phyloP scores from a whole-genome alignment of 1,140 invertebrate species.

The Drosophila kanapiae region DNA sequence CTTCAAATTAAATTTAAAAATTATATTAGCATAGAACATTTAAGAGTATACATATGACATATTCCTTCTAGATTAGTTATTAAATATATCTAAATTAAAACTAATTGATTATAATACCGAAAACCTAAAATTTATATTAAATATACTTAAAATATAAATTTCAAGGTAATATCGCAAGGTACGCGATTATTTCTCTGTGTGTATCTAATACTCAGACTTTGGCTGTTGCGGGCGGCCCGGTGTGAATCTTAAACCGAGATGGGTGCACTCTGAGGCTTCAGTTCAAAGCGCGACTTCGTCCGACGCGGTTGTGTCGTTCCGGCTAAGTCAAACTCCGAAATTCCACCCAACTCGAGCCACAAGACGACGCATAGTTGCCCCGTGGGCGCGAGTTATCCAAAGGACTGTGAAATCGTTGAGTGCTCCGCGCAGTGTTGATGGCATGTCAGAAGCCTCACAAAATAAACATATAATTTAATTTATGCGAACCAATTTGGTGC shows the following conservation, averaged over 20 bases:
- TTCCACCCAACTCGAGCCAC: conserved; percentile 1
- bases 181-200: conserved; percentile 19
- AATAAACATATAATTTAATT: conserved; percentile 41
- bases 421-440: conserved; percentile 44
- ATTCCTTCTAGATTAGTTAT: not conserved
- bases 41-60: too few relatives aligned
- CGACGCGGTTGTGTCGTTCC: conserved; percentile 62
- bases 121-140: not conserved
- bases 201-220: conserved; percentile 22
- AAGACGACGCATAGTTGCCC: not conserved
- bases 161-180: not conserved
- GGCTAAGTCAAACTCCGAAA: conserved; percentile 14
- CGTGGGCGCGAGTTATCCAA: conserved; percentile 40
- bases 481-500: conserved; percentile 69
- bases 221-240: conserved; percentile 60
- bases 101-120: not conserved
- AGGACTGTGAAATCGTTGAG: conserved; percentile 50
- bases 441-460: conserved; percentile 41
- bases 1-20: too few relatives aligned
- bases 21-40: not conserved
- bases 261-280: conserved; percentile 72
- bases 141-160: not conserved
- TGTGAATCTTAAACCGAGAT: conserved; percentile 79
- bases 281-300: conserved; percentile 68
- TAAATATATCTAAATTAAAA: not conserved